Evolutionary conservation across 1,140 invertebrate genomes (phyloP), one percentile per base, ranked within the genome.

Genomic region (Cydia fagiglandana): DNA sequence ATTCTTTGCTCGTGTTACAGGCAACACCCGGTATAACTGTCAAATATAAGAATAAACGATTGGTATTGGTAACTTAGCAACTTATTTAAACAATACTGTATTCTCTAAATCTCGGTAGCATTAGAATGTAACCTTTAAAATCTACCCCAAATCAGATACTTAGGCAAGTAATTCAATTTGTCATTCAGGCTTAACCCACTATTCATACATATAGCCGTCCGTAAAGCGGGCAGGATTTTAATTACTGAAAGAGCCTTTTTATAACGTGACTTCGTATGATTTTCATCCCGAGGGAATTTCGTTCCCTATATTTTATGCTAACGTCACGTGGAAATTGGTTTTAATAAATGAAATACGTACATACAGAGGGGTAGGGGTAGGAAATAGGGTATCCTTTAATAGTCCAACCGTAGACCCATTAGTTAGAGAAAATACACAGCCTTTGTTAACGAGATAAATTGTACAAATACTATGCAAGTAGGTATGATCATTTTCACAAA

Each of bases 241-340:
- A 70, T 70, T 41, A 70, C 66, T 70, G 34, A 38, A 70, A 70
- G 34, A 70, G 34, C 30, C 66, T 70, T 70, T 70, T 38, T 17
- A 38, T 34, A 70, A 70, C 34, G 34, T 70, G 30, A 70, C 66
- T 38, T 41, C 66, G 28, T 41, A 15, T 70, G 66, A 70, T 70
- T 70, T 70, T 70, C 15, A 70, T 70, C 17, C 30, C 38, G 6
- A 20, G n/a, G 34, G 66, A 38, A 70, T 38, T 70, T 38, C 34
- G 17, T 70, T 70, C 30, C n/a, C 15, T n/a, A 38, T 38, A 38
- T 70, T 38, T 41, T 70, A 38, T 70, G 30, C 34, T 45, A 38
- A 38, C 66, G 17, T 41, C 34, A 70, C n/a, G 30, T 70, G 34
- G 66, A 70, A 70, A 45, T 70, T 70, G 34, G 66, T 70, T 70